Percentiles rank a stretch among this genome's conserved stretches.
These are phyloP conservation scores for Muricea muricata DNA, from an alignment of 92 coral and sea anemone species.

Conservation along the genomic window DNA sequence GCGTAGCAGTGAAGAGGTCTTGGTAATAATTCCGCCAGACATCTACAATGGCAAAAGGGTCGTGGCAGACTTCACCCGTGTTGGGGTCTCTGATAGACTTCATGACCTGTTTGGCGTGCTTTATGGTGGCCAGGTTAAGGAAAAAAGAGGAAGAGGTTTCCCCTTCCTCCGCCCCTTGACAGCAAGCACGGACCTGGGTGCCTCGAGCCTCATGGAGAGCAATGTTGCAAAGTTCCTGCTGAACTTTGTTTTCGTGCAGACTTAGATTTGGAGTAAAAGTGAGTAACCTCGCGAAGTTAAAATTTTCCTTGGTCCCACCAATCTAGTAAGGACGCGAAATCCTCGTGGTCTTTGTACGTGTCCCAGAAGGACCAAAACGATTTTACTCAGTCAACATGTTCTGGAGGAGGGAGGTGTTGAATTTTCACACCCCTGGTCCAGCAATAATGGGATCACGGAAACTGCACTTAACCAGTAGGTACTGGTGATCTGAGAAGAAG, in stretches of 20 bases:
- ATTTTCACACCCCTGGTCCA: no score
- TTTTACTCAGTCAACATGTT: neutral
- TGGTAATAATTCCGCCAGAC: constrained; percentile 19
- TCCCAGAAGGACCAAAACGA: neutral
- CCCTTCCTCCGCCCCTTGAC: constrained; percentile 52
- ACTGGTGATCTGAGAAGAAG: no score
- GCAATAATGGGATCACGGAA: no score
- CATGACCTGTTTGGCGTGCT: constrained; percentile 14
- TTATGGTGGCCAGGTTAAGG: constrained; percentile 18
- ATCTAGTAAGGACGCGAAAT: neutral
- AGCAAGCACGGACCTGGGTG: constrained; percentile 18
- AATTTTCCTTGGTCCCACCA: constrained; percentile 2
- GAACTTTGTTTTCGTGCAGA: neutral
- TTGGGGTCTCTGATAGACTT: constrained; percentile 24
- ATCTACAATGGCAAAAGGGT: constrained; percentile 26
- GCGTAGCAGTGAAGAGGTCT: neutral
- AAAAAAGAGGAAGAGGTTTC: constrained; percentile 37
- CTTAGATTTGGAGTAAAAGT: neutral
- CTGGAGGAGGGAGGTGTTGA: no score
- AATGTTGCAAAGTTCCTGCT: constrained; percentile 29
- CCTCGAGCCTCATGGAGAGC: constrained; percentile 31
- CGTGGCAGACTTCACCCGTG: constrained; percentile 2
- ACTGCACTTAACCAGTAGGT: no score
- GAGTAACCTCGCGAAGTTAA: constrained; percentile 4
- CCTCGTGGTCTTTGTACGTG: no score